A percentile compares a stretch with the other conserved stretches of the same genome.
Conservation (phyloP, 2,888 invertebrate species). For the Drosophila lacicola region DNA sequence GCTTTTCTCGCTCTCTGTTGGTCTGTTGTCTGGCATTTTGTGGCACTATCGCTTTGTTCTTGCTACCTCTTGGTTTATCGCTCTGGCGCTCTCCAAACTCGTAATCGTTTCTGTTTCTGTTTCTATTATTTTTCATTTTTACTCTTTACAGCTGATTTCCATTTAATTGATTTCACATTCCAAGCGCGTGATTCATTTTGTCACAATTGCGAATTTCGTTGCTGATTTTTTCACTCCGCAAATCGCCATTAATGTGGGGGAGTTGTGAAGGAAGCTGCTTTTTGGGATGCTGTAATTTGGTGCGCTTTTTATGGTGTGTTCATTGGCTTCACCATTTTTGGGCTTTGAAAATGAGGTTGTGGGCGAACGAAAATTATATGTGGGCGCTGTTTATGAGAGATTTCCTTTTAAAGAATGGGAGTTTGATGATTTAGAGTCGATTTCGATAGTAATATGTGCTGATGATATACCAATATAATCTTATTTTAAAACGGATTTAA, state of each 20-base stretch:
- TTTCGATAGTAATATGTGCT: not conserved
- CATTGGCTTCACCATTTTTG: slow-evolving; percentile 16
- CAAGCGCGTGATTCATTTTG: slow-evolving; percentile 56
- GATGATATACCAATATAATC: not conserved
- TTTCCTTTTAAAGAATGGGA: not conserved
- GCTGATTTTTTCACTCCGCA: slow-evolving; percentile 8
- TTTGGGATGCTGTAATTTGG: slow-evolving; percentile 13
- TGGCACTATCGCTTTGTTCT: slow-evolving; percentile 19
- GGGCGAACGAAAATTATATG: slow-evolving; percentile 2
- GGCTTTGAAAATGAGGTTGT: slow-evolving; percentile 1
- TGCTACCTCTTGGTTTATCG: slow-evolving; percentile 2
- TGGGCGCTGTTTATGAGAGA: slow-evolving; percentile 4
- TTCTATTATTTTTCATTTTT: slow-evolving; percentile 7
- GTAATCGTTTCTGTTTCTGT: slow-evolving; percentile 27
- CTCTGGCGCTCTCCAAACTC: slow-evolving; percentile 9
- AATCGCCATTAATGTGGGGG: slow-evolving; percentile 19
- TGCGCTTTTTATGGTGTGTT: slow-evolving; percentile 5
- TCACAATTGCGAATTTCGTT: slow-evolving; percentile 20
- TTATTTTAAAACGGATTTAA: too few species aligned
- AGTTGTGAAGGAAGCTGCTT: slow-evolving; percentile 13
- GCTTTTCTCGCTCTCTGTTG: slow-evolving; percentile 1
- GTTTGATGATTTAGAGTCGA: not conserved
- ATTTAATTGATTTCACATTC: slow-evolving; percentile 71
- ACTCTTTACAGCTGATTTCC: slow-evolving; percentile 61
- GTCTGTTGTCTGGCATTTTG: slow-evolving; percentile 23